Evolutionary conservation across 2,797 vertebrate species (phyloP), one percentile per base, ranked within the genome.

Genomic region (Carcharodon carcharias): DNA sequence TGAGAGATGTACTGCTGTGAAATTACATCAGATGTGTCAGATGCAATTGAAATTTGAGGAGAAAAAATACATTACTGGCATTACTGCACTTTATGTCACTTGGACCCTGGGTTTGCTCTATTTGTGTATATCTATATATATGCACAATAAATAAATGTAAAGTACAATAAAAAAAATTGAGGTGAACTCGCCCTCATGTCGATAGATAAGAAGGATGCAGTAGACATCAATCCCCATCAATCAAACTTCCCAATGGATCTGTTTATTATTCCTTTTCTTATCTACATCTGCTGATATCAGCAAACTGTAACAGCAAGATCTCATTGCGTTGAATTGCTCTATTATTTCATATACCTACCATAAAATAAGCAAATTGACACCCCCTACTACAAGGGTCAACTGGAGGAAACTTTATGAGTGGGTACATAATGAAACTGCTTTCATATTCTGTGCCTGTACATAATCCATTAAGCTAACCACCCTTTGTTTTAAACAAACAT

Each of bases 381-480:
- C 97, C 97, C 71, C 71, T n/a, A 50, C 0, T 97, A 97, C 97
- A 97, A 98, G 96, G 97, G 98, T 96, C 97, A 98, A 97, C 98
- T 98, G 98, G 97, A 97, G 97, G 97, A 98, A 97, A 97, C 97
- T 97, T 98, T 97, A 97, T 97, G 97, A 97, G 96, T 97, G 97
- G 97, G 96, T 98, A 98, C 97, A 97, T 98, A 98, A 98, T 97
- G 97, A 97, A 97, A 97, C 96, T 97, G 96, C 97, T 98, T 97
- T 97, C 97, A 97, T 98, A 98, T 98, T 98, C 97, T 96, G 96
- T 0, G 96, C 93, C 97, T 98, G 97, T 98, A 98, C 98, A 98
- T 98, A 98, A 98, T 98, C 98, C 97, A 98, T 98, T 98, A 98
- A 98, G 97, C 97, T 98, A 98, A 97, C 97, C 97, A 98, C 96